These are phyloP conservation scores for Pachymerium ferrugineum DNA, from an alignment of 2,888 invertebrate species.

Conservation along the genomic window DNA sequence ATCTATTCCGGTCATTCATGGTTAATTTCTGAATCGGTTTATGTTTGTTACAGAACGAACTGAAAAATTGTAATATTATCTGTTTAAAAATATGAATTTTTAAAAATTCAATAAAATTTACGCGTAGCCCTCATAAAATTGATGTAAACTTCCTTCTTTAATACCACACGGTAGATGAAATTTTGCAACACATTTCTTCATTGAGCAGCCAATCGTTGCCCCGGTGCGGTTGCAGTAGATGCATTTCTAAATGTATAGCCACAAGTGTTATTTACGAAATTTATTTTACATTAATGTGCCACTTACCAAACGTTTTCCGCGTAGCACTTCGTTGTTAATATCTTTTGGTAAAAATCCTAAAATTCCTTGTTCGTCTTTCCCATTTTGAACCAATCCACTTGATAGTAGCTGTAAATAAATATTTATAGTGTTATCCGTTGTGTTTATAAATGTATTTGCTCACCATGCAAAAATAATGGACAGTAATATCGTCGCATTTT, in stretches of 20 bases:
- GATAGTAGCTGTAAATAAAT: constrained; percentile 59
- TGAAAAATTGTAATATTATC: constrained; percentile 43
- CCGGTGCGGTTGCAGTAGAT: constrained; percentile 59
- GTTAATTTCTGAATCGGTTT: constrained; percentile 52
- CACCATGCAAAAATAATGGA: constrained; percentile 73
- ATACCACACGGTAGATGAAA: constrained; percentile 74
- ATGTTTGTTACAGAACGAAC: constrained; percentile 61
- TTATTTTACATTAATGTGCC: constrained; percentile 35
- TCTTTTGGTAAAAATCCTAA: constrained; percentile 66
- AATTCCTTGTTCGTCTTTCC: constrained; percentile 62
- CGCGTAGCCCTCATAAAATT: constrained; percentile 59
- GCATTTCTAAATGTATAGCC: constrained; percentile 63
- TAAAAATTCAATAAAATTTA: constrained; percentile 39
- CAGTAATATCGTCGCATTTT: constrained; percentile 52
- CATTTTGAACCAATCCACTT: constrained; percentile 63
- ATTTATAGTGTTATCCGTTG: background rate
- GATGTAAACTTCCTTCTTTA: constrained; percentile 57
- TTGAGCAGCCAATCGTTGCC: constrained; percentile 69
- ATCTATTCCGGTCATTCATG: constrained; percentile 47
- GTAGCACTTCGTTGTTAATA: constrained; percentile 60
- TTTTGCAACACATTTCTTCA: constrained; percentile 57
- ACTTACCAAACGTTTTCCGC: constrained; percentile 61
- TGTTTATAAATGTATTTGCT: constrained; percentile 43
- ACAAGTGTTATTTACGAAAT: constrained; percentile 33
- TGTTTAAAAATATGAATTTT: background rate